Conservation (phyloP, 2,113 vertebrate genomes). For the Sinocyclocheilus anophthalmus region DNA sequence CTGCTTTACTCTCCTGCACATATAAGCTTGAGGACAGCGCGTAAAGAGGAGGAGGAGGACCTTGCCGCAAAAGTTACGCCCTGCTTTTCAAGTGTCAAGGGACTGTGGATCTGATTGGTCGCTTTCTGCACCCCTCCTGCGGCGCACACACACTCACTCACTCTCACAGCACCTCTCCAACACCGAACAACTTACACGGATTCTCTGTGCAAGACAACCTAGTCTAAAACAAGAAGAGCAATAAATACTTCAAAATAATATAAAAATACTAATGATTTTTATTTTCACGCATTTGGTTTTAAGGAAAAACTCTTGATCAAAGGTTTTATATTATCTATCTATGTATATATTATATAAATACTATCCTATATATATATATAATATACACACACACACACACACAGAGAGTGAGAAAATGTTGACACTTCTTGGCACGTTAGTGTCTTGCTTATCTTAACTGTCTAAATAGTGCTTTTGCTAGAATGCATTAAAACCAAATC, state of each 20-base stretch:
- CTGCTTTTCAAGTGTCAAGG: conserved; percentile 54
- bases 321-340: too few species aligned
- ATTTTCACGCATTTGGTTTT: too few species aligned
- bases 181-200: background rate
- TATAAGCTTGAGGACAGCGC: conserved; percentile 60
- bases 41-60: conserved; percentile 56
- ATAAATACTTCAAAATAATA: background rate
- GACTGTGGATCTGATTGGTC: conserved; percentile 67
- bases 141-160: background rate
- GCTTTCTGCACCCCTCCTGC: conserved; percentile 30
- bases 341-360: too few species aligned
- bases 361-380: too few species aligned
- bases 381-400: too few species aligned
- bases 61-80: conserved; percentile 56
- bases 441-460: background rate
- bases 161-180: background rate
- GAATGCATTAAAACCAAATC: background rate
- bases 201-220: background rate
- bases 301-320: too few species aligned
- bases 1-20: conserved; percentile 50
- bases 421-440: too few species aligned
- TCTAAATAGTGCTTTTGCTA: background rate
- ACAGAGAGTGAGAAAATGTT: background rate
- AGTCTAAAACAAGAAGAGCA: background rate
- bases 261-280: background rate